Evolutionary conservation across 1,140 invertebrate species (phyloP).

Genomic region (Teleogryllus occipitalis): DNA sequence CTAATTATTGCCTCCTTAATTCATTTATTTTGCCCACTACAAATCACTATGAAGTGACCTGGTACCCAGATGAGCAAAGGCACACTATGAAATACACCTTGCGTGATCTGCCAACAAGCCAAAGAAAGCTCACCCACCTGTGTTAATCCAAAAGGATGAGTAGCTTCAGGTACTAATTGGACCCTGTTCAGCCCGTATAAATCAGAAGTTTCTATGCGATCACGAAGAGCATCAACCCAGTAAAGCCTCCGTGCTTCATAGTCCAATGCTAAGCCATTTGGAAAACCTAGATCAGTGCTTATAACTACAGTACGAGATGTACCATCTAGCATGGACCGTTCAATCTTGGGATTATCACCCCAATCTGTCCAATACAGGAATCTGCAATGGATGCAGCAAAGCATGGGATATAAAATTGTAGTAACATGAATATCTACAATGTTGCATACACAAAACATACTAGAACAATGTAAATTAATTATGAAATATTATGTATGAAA

Average conservation of each 20-base stretch:
- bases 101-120: too few species aligned
- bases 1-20: too few species aligned
- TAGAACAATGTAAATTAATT: neutral
- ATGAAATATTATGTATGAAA: conserved; percentile 9
- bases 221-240: conserved; percentile 82
- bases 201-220: conserved; percentile 83
- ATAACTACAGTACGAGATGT: conserved; percentile 64
- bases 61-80: too few species aligned
- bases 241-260: conserved; percentile 68
- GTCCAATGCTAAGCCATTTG: conserved; percentile 86
- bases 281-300: conserved; percentile 70
- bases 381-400: conserved; percentile 33
- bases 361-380: conserved; percentile 90
- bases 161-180: conserved; percentile 55
- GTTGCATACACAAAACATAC: neutral
- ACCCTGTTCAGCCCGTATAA: conserved; percentile 72
- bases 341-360: conserved; percentile 74
- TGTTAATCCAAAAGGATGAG: conserved; percentile 68
- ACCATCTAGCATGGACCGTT: conserved; percentile 77
- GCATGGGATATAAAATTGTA: neutral
- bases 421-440: too few species aligned
- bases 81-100: too few species aligned
- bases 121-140: conserved; percentile 40
- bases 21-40: too few species aligned
- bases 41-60: too few species aligned